Base-by-base conservation (phyloP, 2,888 invertebrate species). In the Microchrysa polita region DNA sequence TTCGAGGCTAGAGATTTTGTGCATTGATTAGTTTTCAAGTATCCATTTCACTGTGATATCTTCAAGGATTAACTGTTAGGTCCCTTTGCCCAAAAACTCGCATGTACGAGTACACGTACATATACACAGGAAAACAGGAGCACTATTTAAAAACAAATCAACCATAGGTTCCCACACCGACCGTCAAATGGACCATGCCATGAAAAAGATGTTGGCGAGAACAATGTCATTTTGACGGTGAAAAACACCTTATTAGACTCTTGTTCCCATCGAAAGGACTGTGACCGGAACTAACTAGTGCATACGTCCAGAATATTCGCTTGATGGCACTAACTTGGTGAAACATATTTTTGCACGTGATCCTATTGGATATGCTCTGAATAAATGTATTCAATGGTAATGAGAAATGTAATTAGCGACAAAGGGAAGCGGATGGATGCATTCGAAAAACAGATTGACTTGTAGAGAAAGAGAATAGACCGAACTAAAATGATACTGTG, bases 321-420 rank as follows among this genome's bases (percentile, higher is more conserved):
- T 78, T 79, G 77, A 79, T 75, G 79, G 80, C 79, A 77, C 81
- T 81, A 82, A 84, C 81, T 81, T 82, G 80, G 81, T 81, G 81
- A 82, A 80, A 81, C 84, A 83, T 83, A 83, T 83, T 83, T 79
- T 79, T 78, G 79, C 77, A 79, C 77, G 79, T 78, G 80, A 77
- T 80, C 74, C 75, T 75, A 73, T 80, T 75, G 74, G 77, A 76
- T 77, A 77, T 78, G 77, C 78, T 69, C 78, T 75, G 80, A 78
- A 80, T 80, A 16, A 57, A 69, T 42, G 20, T n/a, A n/a, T n/a
- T n/a, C n/a, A n/a, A 57, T 34, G 18, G 57, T 69, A 69, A 69
- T 55, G 69, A 40, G 57, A 57, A 57, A 55, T 40, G 69, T 57
- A 69, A 69, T 69, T 69, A 69, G 69, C 22, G 40, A 55, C 16